phyloP scores from a whole-genome alignment of 1,140 invertebrate genomes.

The Latrodectus geometricus region DNA sequence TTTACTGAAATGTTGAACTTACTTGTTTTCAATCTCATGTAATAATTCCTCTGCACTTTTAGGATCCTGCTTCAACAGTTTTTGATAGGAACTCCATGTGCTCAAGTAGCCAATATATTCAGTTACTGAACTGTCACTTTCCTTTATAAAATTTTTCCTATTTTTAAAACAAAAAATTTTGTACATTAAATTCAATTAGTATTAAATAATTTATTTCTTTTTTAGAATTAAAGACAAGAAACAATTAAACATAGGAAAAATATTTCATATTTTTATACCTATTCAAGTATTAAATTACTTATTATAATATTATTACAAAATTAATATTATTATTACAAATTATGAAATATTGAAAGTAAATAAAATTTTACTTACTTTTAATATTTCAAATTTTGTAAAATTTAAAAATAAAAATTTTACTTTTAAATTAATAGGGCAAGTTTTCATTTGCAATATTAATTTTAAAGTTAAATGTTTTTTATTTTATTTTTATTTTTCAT shows the following conservation, averaged over 20 bases:
- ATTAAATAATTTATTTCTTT: too few species aligned
- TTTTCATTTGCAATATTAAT: too few species aligned
- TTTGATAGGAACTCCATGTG: slow-evolving; percentile 57
- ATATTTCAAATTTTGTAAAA: too few species aligned
- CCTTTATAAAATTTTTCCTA: slow-evolving; percentile 3
- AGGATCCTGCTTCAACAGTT: slow-evolving; percentile 30
- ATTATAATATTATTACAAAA: too few species aligned
- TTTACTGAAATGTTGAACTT: background rate
- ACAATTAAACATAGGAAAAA: background rate
- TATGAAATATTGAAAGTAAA: too few species aligned
- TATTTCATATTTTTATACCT: background rate
- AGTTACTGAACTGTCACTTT: slow-evolving; percentile 4
- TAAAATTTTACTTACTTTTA: too few species aligned
- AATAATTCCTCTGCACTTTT: slow-evolving; percentile 21
- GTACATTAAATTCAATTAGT: background rate
- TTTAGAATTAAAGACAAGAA: background rate
- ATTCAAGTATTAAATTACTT: too few species aligned
- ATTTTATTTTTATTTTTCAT: too few species aligned
- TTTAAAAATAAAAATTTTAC: too few species aligned
- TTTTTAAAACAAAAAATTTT: background rate
- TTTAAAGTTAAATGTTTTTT: too few species aligned
- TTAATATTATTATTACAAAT: too few species aligned
- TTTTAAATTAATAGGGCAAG: too few species aligned
- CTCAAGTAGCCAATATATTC: slow-evolving; percentile 57
- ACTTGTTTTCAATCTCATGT: slow-evolving; percentile 20